phyloP scores from a whole-genome alignment of 2,888 invertebrate genomes.

The Polyploca ridens region DNA sequence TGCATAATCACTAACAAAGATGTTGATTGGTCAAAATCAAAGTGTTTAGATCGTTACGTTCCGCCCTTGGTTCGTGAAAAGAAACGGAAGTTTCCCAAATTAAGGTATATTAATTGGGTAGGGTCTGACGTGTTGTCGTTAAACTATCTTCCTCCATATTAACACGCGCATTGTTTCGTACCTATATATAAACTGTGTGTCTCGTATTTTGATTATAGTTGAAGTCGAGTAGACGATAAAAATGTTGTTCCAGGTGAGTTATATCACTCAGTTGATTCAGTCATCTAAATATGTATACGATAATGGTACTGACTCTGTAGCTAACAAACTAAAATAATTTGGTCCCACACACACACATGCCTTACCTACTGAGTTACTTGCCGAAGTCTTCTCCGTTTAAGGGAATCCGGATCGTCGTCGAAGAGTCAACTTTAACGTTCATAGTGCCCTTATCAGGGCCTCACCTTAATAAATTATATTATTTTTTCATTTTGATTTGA shows the following conservation, averaged over 20 bases:
- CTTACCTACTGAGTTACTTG: no score
- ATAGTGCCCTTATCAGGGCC: no score
- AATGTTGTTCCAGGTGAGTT: slow-evolving; percentile 65
- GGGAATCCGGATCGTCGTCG: no score
- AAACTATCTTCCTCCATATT: slow-evolving; percentile 41
- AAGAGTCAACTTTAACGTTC: no score
- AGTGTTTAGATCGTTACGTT: slow-evolving; percentile 35
- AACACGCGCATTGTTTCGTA: slow-evolving; percentile 27
- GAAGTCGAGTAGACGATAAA: slow-evolving; percentile 54
- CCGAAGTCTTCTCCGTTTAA: no score
- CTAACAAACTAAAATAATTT: no score
- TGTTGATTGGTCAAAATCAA: slow-evolving; percentile 42
- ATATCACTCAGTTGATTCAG: background rate
- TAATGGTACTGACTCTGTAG: no score
- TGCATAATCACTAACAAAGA: slow-evolving; percentile 26
- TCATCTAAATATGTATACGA: no score
- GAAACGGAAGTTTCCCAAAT: slow-evolving; percentile 56
- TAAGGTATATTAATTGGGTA: slow-evolving; percentile 39
- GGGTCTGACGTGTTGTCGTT: slow-evolving; percentile 44
- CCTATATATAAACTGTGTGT: slow-evolving; percentile 48
- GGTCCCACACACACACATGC: no score
- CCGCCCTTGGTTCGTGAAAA: slow-evolving; percentile 49
- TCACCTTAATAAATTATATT: no score
- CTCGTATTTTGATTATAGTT: slow-evolving; percentile 43
- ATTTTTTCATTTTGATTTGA: background rate